Evolutionary conservation across 2,113 vertebrate species (phyloP), one percentile per base, ranked within the genome.

Genomic region (Chinchilla lanigera): DNA sequence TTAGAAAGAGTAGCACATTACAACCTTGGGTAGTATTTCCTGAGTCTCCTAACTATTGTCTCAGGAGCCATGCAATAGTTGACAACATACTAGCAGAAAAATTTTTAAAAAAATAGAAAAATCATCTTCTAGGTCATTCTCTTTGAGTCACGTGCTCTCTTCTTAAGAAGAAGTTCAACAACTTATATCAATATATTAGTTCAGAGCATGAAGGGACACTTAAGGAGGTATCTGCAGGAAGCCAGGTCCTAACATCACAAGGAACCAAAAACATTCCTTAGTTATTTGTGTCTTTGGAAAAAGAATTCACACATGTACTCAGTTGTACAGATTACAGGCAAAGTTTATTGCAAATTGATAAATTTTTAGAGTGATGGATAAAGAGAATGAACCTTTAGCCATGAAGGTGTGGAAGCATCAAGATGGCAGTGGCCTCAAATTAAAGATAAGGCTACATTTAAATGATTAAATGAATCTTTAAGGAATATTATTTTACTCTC

Each of bases 61-160:
- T n/a, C 50, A 60, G 71, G 50, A 90, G 9, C 38, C 67, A 67
- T 75, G 19, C 14, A 41, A 35, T 89, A 81, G 47, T 89, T 89
- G 33, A 71, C 56, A 95, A 52, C 1, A 50, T 58, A 52, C 33
- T 86, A 41, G 7, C 56, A 80, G 30, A 24, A 95, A 85, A 35
- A 82, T n/a, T n/a, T n/a, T n/a, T 86, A 50, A 94, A 93, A 35
- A 60, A 81, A 3, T 85, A n/a, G 22, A 85, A 94, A 38, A 92
- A 44, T 63, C 78, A 38, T 20, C 54, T 89, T 52, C 30, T 90
- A 77, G n/a, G 22, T 95, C 58, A 84, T 95, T 41, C 58, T 85
- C 26, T 94, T 89, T 22, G 47, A 65, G 38, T 73, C 83, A 93
- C 78, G 20, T 61, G n/a, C 58, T 65, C 12, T 50, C 8, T 56